phyloP scores from a whole-genome alignment of 2,113 vertebrate species.

The Craseonycteris thonglongyai region DNA sequence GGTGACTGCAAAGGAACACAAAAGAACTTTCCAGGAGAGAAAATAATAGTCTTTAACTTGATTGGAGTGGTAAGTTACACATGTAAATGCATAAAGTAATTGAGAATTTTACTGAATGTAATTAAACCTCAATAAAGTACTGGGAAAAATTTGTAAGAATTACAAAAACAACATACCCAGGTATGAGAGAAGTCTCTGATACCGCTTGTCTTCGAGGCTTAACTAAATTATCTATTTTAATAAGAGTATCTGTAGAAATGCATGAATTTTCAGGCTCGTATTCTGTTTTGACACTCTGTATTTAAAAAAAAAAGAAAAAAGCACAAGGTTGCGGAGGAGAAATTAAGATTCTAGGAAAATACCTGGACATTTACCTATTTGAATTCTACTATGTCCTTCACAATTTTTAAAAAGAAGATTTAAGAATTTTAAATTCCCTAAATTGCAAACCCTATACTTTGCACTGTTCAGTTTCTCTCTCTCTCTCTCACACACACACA shows the following conservation, averaged over 20 bases:
- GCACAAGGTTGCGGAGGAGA: not conserved
- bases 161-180: constrained; percentile 66
- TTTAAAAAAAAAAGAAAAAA: constrained; percentile 41
- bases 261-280: constrained; percentile 3
- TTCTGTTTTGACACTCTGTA: constrained; percentile 70
- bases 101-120: not conserved
- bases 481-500: not conserved
- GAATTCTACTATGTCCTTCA: not conserved
- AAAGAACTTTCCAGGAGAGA: not conserved
- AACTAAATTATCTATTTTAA: constrained; percentile 58
- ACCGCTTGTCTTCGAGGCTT: constrained; percentile 24
- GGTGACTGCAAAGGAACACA: not conserved
- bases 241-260: constrained; percentile 38
- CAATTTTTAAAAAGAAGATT: not conserved
- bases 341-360: not conserved
- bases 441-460: not conserved
- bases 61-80: not conserved
- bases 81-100: not conserved
- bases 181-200: constrained; percentile 12
- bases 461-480: not conserved
- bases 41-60: not conserved
- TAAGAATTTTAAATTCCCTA: not conserved
- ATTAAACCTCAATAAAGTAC: not conserved
- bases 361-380: not conserved
- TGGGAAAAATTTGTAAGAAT: not conserved